A percentile compares a stretch with the other conserved stretches of the same genome.
Conservation (phyloP, 1,140 invertebrate genomes). For the Pentalonia nigronervosa region DNA sequence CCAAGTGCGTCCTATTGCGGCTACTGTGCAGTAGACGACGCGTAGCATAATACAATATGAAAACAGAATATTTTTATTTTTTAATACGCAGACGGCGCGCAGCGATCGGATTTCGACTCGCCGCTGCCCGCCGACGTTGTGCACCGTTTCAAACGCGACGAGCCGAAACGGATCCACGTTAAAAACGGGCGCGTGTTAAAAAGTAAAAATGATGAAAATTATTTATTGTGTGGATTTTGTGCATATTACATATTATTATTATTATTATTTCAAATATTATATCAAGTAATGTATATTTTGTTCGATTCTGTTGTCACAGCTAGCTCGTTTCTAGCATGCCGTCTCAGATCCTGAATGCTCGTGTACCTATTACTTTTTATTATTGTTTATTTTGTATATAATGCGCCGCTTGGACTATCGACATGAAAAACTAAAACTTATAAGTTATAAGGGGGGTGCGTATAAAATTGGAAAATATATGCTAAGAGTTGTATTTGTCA, state of each 20-base stretch:
- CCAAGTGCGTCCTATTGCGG: constrained; percentile 9
- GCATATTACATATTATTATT: not conserved
- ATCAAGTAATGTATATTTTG: not conserved
- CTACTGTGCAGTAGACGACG: constrained; percentile 30
- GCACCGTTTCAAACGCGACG: constrained; percentile 13
- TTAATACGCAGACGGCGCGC: not conserved
- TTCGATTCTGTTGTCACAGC: not conserved
- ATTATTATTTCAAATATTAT: not conserved
- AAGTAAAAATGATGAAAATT: not conserved
- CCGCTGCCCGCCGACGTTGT: not conserved
- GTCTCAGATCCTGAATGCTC: not conserved
- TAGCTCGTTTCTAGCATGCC: not conserved
- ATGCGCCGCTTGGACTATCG: not conserved
- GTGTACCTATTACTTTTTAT: not conserved
- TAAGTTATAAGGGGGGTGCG: not conserved
- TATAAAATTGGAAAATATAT: no score
- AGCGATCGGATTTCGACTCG: not conserved
- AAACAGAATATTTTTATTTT: not conserved
- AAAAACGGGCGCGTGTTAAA: not conserved
- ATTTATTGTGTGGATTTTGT: not conserved
- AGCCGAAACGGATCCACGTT: not conserved
- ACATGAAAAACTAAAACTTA: not conserved
- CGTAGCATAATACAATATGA: not conserved
- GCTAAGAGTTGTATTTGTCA: no score
- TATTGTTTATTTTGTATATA: not conserved